Conservation (phyloP, 2,797 vertebrate genomes). For the Schizopygopsis pylzovi region DNA sequence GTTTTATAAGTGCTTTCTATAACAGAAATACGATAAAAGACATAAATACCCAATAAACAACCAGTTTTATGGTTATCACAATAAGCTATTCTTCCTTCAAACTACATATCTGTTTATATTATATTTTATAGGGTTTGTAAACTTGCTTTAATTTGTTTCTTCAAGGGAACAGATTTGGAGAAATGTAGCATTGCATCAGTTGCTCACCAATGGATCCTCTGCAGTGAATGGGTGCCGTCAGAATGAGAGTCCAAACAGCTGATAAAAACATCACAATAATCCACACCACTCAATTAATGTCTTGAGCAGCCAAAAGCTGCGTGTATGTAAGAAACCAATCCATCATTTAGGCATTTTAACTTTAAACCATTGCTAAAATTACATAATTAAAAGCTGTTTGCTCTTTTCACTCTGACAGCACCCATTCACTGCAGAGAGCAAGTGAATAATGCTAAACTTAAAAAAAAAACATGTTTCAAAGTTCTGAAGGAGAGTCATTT, state of each 20-base stretch:
- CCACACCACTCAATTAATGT: background rate
- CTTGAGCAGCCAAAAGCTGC: background rate
- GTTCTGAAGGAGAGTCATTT: background rate
- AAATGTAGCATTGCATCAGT: background rate
- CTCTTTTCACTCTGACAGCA: background rate
- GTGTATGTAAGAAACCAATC: background rate
- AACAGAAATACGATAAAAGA: background rate
- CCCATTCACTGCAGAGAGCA: background rate
- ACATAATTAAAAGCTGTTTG: background rate
- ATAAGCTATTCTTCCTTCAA: background rate
- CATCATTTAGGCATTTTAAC: background rate
- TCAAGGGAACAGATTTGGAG: background rate
- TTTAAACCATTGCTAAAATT: background rate
- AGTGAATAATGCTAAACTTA: background rate
- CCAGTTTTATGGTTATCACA: background rate
- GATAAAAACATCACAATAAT: background rate
- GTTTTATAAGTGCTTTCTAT: background rate
- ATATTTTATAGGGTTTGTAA: background rate
- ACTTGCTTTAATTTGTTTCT: background rate
- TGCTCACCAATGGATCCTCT: background rate
- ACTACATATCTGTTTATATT: background rate
- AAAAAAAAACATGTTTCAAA: background rate
- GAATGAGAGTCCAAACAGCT: background rate
- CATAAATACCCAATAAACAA: background rate
- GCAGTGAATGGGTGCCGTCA: background rate